phyloP scores from a whole-genome alignment of 2,888 invertebrate genomes.

The Coleophora flavipennella region DNA sequence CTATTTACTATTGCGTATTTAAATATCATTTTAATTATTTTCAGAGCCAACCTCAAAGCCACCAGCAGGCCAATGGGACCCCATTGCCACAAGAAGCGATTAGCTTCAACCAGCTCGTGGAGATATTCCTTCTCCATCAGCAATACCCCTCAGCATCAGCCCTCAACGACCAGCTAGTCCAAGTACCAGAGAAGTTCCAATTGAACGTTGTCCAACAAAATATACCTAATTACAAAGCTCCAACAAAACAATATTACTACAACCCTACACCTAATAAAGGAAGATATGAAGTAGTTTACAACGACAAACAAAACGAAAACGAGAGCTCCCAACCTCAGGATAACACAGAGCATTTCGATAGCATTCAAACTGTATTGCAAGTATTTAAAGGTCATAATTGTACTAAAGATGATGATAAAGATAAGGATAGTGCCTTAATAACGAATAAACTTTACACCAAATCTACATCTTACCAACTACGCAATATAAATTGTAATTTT shows the following conservation, averaged over 20 bases:
- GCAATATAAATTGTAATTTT: constrained; percentile 40
- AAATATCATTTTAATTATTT: neutral
- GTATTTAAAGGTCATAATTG: constrained; percentile 60
- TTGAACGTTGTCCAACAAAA: constrained; percentile 17
- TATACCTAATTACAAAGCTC: constrained; percentile 16
- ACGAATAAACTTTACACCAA: constrained; percentile 31
- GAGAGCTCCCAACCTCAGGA: constrained; percentile 32
- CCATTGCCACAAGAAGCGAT: constrained; percentile 10
- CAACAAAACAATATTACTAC: constrained; percentile 16
- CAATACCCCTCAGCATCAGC: constrained; percentile 27
- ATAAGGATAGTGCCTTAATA: constrained; percentile 27
- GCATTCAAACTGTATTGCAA: constrained; percentile 35
- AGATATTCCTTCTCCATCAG: constrained; percentile 44
- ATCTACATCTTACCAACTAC: constrained; percentile 28
- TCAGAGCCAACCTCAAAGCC: constrained; percentile 3
- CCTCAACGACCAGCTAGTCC: constrained; percentile 20
- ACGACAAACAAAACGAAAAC: constrained; percentile 3
- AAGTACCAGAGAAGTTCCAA: constrained; percentile 20
- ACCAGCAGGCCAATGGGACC: constrained; percentile 16
- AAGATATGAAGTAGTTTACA: constrained; percentile 2
- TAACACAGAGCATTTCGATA: constrained; percentile 26
- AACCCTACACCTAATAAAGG: constrained; percentile 12
- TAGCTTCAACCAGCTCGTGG: constrained; percentile 22
- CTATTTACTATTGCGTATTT: too few relatives aligned
- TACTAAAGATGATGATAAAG: constrained; percentile 25